Evolutionary conservation across 2,797 vertebrate genomes (phyloP).

Genomic region (Bufotes viridis): DNA sequence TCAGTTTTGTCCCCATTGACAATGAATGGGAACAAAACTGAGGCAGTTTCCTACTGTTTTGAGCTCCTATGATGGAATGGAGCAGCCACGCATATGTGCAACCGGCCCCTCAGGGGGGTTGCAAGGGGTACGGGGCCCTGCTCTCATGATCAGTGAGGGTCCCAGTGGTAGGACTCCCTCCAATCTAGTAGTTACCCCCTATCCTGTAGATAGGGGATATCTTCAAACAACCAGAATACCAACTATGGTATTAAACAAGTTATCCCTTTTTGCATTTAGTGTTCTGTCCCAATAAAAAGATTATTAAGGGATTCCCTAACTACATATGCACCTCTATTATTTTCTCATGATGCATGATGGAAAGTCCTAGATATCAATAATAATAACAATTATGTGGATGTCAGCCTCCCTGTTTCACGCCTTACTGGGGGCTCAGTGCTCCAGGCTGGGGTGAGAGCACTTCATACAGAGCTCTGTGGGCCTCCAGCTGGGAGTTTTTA

Average conservation of each 20-base stretch:
- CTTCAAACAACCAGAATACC: too few species aligned
- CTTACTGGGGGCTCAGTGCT: slow-evolving; percentile 40
- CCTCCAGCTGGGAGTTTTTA: slow-evolving; percentile 56
- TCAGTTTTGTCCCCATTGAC: too few species aligned
- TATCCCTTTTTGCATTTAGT: slow-evolving; percentile 2
- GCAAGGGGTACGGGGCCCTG: too few species aligned
- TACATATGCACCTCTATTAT: slow-evolving; percentile 22
- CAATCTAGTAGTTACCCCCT: too few species aligned
- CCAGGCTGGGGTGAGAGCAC: slow-evolving; percentile 38
- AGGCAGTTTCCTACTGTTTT: too few species aligned
- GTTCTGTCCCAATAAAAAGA: neutral
- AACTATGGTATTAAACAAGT: neutral
- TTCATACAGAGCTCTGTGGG: slow-evolving; percentile 45
- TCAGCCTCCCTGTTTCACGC: slow-evolving; percentile 50
- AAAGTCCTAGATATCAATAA: slow-evolving; percentile 49
- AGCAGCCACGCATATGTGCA: too few species aligned
- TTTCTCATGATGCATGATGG: slow-evolving; percentile 54
- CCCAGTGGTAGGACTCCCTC: too few species aligned
- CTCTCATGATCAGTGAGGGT: too few species aligned
- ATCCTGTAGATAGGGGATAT: too few species aligned
- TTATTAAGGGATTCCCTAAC: slow-evolving; percentile 22
- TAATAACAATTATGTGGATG: slow-evolving; percentile 57
- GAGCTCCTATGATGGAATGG: too few species aligned
- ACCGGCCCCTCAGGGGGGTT: too few species aligned
- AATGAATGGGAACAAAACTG: too few species aligned